Evolutionary conservation across 2,888 invertebrate species (phyloP).

Genomic region (Plebejus argus): DNA sequence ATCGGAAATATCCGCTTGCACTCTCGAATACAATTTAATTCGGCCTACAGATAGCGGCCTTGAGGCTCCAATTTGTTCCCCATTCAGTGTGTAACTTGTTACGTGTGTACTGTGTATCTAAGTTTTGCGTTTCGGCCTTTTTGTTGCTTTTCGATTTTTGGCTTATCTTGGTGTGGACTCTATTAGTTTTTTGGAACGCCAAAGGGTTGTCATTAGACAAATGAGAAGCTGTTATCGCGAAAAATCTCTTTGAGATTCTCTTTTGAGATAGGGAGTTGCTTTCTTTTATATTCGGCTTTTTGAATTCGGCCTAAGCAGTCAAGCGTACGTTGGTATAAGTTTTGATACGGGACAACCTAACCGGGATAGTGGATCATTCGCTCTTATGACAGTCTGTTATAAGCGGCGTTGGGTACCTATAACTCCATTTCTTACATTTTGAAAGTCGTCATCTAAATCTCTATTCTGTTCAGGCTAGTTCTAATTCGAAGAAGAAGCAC

Average conservation of each 20-base stretch:
- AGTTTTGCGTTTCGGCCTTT: not conserved
- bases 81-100: conserved; percentile 6
- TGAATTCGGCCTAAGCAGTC: too few relatives aligned
- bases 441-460: too few relatives aligned
- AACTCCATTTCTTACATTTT: too few relatives aligned
- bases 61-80: conserved; percentile 14
- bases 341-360: too few relatives aligned
- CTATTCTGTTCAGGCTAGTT: too few relatives aligned
- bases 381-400: too few relatives aligned
- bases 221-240: not conserved
- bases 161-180: not conserved
- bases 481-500: too few relatives aligned
- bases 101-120: not conserved
- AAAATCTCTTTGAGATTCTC: conserved; percentile 6
- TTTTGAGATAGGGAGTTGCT: not conserved
- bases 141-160: not conserved
- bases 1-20: conserved; percentile 51
- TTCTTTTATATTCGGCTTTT: too few relatives aligned
- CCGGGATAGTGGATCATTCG: too few relatives aligned
- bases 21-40: conserved; percentile 50
- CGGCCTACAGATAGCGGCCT: conserved; percentile 34
- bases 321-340: too few relatives aligned
- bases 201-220: conserved; percentile 8
- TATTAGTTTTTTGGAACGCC: not conserved
- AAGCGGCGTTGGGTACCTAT: too few relatives aligned